These are phyloP conservation scores for Choristoneura rosaceana DNA, from an alignment of 2,888 invertebrate species.

Conservation along the genomic window DNA sequence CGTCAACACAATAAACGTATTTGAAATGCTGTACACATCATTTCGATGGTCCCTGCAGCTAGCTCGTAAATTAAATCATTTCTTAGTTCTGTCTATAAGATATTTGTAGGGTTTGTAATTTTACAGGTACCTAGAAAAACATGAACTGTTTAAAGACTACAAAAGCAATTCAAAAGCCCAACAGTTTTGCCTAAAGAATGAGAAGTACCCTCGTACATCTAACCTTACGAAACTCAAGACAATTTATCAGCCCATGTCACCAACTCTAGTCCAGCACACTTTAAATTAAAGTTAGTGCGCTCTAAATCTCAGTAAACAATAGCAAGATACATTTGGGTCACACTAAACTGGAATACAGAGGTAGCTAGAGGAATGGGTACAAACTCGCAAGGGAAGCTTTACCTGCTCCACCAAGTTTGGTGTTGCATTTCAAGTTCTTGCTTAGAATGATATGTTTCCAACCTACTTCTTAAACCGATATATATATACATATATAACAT, in stretches of 20 bases:
- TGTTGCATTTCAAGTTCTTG: slow-evolving; percentile 22
- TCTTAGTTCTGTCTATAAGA: too few relatives aligned
- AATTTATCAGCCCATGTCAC: slow-evolving; percentile 28
- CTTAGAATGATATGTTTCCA: slow-evolving; percentile 27
- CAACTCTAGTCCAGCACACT: slow-evolving; percentile 22
- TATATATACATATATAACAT: slow-evolving; percentile 1
- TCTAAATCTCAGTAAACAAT: slow-evolving; percentile 41
- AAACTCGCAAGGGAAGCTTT: slow-evolving; percentile 22
- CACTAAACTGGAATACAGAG: slow-evolving; percentile 33
- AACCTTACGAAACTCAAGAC: background rate
- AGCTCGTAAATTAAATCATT: too few relatives aligned
- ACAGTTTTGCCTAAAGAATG: background rate
- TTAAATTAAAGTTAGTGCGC: slow-evolving; percentile 39
- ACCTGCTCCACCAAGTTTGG: slow-evolving; percentile 9
- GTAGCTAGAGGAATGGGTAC: slow-evolving; percentile 29
- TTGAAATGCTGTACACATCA: background rate
- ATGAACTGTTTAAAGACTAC: background rate
- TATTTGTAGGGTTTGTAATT: too few relatives aligned
- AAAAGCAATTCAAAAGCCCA: background rate
- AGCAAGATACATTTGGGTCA: slow-evolving; percentile 39
- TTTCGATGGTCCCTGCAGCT: background rate
- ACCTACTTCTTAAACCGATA: slow-evolving; percentile 10
- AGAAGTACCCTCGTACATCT: background rate
- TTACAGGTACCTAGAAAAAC: too few relatives aligned
- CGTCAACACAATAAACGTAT: too few relatives aligned